Conservation (phyloP, 2,797 vertebrate species). For the Astyanax mexicanus region DNA sequence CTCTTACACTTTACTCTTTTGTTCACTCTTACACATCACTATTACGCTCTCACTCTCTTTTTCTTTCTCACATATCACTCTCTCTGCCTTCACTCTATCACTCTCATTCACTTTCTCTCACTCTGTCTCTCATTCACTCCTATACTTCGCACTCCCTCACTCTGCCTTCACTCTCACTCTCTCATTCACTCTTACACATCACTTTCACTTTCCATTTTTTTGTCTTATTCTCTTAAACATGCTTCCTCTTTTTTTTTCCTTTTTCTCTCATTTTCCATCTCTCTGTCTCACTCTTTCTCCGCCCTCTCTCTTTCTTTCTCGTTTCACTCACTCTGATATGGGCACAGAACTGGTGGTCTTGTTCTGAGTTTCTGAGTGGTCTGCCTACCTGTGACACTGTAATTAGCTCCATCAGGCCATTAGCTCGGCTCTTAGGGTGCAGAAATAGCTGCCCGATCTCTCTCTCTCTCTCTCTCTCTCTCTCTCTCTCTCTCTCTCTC, state of each 20-base stretch:
- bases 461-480: no score
- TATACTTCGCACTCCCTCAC: no score
- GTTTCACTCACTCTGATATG: not conserved
- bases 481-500: no score
- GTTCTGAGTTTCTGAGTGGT: conserved; percentile 46
- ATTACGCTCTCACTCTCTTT: no score
- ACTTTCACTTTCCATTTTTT: no score
- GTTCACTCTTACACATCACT: no score
- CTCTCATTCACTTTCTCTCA: not conserved
- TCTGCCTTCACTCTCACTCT: conserved; percentile 4
- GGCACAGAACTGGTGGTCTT: conserved; percentile 33
- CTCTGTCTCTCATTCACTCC: no score
- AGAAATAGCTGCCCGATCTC: conserved; percentile 52
- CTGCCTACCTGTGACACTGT: conserved; percentile 54
- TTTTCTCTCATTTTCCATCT: not conserved
- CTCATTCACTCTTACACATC: not conserved
- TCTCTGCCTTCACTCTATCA: conserved; percentile 1
- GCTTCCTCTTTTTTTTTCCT: no score
- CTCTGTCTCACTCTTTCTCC: no score
- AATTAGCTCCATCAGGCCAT: conserved; percentile 56
- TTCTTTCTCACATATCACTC: not conserved
- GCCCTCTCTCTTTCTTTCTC: not conserved
- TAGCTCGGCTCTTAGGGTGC: conserved; percentile 49
- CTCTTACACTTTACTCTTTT: not conserved
- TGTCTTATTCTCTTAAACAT: no score